phyloP scores from a whole-genome alignment of 2,797 vertebrate genomes.

The Salmo trutta region DNA sequence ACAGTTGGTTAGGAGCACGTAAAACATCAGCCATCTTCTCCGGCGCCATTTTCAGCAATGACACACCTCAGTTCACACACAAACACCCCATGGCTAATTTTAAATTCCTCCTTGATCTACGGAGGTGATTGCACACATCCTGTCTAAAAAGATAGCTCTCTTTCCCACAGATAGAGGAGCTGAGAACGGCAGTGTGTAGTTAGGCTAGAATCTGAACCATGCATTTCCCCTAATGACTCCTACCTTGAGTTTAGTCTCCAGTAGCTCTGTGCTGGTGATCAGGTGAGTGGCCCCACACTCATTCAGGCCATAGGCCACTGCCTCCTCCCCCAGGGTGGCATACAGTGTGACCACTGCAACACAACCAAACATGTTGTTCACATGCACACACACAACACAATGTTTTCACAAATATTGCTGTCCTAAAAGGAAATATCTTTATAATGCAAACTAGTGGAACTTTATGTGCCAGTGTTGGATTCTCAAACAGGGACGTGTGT shows the following conservation, averaged over 20 bases:
- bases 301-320: slow-evolving; percentile 82
- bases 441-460: background rate
- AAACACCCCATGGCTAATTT: background rate
- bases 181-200: background rate
- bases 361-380: slow-evolving; percentile 3
- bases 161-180: background rate
- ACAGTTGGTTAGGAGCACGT: too few relatives aligned
- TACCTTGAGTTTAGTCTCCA: slow-evolving; percentile 86
- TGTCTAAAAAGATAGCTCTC: background rate
- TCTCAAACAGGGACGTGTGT: background rate
- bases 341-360: slow-evolving; percentile 84
- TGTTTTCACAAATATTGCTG: background rate
- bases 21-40: too few relatives aligned
- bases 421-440: background rate
- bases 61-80: background rate
- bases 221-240: background rate
- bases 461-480: background rate
- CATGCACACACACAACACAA: background rate
- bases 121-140: background rate
- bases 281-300: slow-evolving; percentile 83
- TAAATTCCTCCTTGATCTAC: background rate
- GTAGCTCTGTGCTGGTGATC: slow-evolving; percentile 83
- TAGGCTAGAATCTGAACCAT: background rate
- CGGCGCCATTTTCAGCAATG: too few relatives aligned
- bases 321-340: slow-evolving; percentile 85